Evolutionary conservation across 2,113 vertebrate genomes (phyloP), one percentile per base, ranked within the genome.

Genomic region (Caloenas nicobarica): DNA sequence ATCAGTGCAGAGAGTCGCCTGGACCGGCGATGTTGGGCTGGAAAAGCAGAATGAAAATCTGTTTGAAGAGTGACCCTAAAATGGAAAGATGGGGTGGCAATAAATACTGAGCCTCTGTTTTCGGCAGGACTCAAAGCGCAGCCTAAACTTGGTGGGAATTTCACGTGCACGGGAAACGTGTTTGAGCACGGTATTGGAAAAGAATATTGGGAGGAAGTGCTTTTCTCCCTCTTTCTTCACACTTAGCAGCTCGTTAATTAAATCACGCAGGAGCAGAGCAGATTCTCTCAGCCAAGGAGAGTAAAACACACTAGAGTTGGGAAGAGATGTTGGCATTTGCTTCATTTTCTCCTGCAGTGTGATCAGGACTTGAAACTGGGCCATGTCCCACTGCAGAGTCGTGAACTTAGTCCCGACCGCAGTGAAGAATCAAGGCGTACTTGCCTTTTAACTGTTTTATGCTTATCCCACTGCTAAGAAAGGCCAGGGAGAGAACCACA

Each of bases 121-220:
- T 16, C 26, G 36, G 36, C 16, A 61, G 16, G 15, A 4, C 29
- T 58, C 38, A 3, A 5, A 57, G 64, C 69, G 12, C 51, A 40
- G 1, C 3, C 22, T 25, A 11, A 50, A 15, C 0, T 28, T 5
- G 2, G 22, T 9, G 58, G 42, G 42, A 21, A 24, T 80, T 36
- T 54, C 13, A 19, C 5, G 56, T 1, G 25, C 9, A 58, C 23
- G 26, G 4, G 34, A 33, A 56, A 65, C 6, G 0, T 0, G 1
- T 24, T 42, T 34, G 33, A 46, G 5, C 26, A 6, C 25, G 2
- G 2, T 10, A 36, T 11, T 24, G 42, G 33, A 48, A 17, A 44
- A 44, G 13, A 6, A 21, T 33, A 5, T 4, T 5, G 46, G 5
- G 54, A 65, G 5, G 22, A 17, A 17, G 5, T 64, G 48, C 29